phyloP scores from a whole-genome alignment of 2,113 vertebrate species.

The Ciconia maguari region DNA sequence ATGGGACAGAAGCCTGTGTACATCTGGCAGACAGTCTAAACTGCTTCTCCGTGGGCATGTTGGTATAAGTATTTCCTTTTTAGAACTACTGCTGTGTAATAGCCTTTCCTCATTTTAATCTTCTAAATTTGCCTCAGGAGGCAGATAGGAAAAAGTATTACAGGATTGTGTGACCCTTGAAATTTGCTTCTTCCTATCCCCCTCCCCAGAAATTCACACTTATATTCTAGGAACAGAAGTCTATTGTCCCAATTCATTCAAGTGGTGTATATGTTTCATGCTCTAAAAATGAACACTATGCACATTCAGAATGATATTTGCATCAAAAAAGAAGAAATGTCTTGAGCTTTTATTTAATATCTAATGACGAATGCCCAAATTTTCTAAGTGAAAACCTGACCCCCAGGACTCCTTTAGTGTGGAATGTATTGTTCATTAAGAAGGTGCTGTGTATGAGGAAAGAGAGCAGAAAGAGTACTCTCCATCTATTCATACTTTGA shows the following conservation, averaged over 20 bases:
- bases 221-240: not conserved
- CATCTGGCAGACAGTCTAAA: not conserved
- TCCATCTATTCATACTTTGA: slow-evolving; percentile 36
- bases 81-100: not conserved
- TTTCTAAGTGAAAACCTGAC: slow-evolving; percentile 25
- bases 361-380: slow-evolving; percentile 10
- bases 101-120: not conserved
- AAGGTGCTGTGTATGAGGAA: not conserved
- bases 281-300: slow-evolving; percentile 31
- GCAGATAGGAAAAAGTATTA: not conserved
- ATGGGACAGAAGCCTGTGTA: not conserved
- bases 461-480: slow-evolving; percentile 43
- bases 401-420: not conserved
- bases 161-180: slow-evolving; percentile 29
- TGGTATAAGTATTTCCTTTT: not conserved
- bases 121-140: not conserved
- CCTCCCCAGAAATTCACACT: slow-evolving; percentile 27
- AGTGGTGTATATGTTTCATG: slow-evolving; percentile 27
- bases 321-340: slow-evolving; percentile 36
- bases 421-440: slow-evolving; percentile 8
- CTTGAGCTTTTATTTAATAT: slow-evolving; percentile 37
- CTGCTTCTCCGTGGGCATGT: not conserved
- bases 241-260: slow-evolving; percentile 44
- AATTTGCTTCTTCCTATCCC: slow-evolving; percentile 36
- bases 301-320: slow-evolving; percentile 47